Percentiles rank a stretch among this genome's conserved stretches.
Conservation (phyloP, 2,113 vertebrate species). For the human (Homo sapiens) region GRCh38 chr4:5163501-5164000, state of each 20-base stretch:
- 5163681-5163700: neutral
- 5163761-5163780: neutral
- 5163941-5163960: neutral
- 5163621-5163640: neutral
- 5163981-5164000: neutral
- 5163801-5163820: neutral
- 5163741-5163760: neutral
- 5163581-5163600: accelerated
- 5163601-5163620: neutral
- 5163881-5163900: accelerated
- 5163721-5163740: neutral
- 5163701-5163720: neutral
- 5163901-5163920: accelerated
- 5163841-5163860: neutral
- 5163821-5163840: neutral
- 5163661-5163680: neutral
- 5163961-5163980: no score
- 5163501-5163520: neutral
- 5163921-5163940: accelerated
- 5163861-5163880: no score
- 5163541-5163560: no score
- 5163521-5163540: neutral
- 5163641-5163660: neutral
- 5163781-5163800: neutral
- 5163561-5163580: neutral